Evolutionary conservation across 1,140 invertebrate species (phyloP).

Genomic region (Saccostrea echinata): DNA sequence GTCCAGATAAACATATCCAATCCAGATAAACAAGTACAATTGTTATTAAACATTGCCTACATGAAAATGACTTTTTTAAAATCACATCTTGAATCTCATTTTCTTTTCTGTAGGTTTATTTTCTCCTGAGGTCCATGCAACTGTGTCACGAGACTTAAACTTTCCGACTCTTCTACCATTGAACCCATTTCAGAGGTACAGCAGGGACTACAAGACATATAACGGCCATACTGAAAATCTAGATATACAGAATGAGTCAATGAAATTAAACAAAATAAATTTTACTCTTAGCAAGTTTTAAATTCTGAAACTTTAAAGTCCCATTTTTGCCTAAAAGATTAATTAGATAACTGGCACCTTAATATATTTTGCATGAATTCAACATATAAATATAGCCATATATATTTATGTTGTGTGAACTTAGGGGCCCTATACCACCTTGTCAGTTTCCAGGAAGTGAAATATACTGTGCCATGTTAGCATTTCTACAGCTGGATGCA

Average conservation of each 20-base stretch:
- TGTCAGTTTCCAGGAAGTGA: slow-evolving; percentile 71
- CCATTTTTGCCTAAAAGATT: too few relatives aligned
- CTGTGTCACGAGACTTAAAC: slow-evolving; percentile 66
- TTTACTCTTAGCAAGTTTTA: too few relatives aligned
- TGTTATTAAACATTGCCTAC: background rate
- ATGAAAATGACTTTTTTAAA: background rate
- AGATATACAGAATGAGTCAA: background rate
- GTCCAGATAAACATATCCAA: too few relatives aligned
- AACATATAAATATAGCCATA: slow-evolving; percentile 53
- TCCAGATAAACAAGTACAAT: too few relatives aligned
- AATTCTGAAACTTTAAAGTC: too few relatives aligned
- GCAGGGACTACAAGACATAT: background rate
- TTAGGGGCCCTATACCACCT: slow-evolving; percentile 46
- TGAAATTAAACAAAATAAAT: too few relatives aligned
- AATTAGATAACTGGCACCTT: too few relatives aligned
- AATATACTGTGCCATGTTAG: slow-evolving; percentile 68
- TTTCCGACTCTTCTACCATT: slow-evolving; percentile 70
- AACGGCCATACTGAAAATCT: background rate
- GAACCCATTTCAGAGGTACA: slow-evolving; percentile 70
- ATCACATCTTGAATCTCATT: slow-evolving; percentile 3
- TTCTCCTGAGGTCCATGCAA: slow-evolving; percentile 66
- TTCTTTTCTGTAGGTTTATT: slow-evolving; percentile 65
- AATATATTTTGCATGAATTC: background rate
- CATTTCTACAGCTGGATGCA: slow-evolving; percentile 65
- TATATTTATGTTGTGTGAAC: background rate